phyloP scores from a whole-genome alignment of 2,888 invertebrate species.

The Cordylochernes scorpioides region DNA sequence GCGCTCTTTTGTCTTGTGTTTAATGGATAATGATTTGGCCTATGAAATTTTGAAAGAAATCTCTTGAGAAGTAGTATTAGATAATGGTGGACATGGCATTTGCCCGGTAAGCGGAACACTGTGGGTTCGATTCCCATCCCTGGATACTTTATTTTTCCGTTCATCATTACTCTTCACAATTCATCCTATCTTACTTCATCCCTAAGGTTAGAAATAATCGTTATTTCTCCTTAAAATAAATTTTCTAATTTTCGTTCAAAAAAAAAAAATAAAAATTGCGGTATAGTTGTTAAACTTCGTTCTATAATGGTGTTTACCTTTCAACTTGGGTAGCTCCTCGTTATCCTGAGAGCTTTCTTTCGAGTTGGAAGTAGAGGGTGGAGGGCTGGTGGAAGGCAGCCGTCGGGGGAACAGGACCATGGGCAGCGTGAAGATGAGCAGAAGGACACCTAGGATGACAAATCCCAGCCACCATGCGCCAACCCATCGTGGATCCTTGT shows the following conservation, averaged over 20 bases:
- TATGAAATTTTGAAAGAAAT: not conserved
- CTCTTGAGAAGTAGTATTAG: too few species aligned
- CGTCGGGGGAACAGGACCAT: constrained; percentile 15
- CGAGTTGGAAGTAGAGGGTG: constrained; percentile 3
- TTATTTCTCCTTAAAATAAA: too few species aligned
- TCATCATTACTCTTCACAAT: too few species aligned
- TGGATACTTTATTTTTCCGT: too few species aligned
- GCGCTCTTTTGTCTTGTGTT: not conserved
- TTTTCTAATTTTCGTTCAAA: too few species aligned
- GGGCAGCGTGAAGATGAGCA: constrained; percentile 12
- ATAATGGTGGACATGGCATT: too few species aligned
- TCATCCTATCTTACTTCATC: too few species aligned
- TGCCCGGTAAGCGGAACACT: too few species aligned
- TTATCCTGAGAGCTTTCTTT: constrained; percentile 4
- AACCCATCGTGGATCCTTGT: constrained; percentile 16
- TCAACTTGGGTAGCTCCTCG: constrained; percentile 7
- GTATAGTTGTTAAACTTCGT: too few species aligned
- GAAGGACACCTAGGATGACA: constrained; percentile 12
- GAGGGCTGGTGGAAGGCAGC: constrained; percentile 10
- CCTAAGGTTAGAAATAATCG: too few species aligned
- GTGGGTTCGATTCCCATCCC: too few species aligned
- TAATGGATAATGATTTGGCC: not conserved
- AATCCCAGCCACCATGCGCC: constrained; percentile 18
- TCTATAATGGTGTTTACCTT: constrained; percentile 4
- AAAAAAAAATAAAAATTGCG: not conserved